Evolutionary conservation across 2,113 vertebrate genomes (phyloP).

Genomic region (Xyliphius kryptos): DNA sequence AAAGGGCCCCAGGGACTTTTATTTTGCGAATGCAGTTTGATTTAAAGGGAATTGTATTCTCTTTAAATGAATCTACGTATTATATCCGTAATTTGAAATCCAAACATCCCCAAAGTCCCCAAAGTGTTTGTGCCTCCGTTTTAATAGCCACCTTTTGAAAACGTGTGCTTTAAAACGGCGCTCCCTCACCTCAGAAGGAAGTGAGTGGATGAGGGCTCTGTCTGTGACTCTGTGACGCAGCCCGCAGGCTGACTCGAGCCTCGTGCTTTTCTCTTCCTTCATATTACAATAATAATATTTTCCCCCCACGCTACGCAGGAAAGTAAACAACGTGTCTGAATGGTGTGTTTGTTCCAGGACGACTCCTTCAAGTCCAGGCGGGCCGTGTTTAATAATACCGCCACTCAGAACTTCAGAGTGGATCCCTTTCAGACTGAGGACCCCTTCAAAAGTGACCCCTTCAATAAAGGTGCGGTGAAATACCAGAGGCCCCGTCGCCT

Average conservation of each 20-base stretch:
- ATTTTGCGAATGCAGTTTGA: no score
- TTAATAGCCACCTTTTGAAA: no score
- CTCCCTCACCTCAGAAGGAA: slow-evolving; percentile 19
- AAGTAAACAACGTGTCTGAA: slow-evolving; percentile 29
- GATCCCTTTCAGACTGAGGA: slow-evolving; percentile 92
- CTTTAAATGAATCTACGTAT: no score
- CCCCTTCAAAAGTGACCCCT: slow-evolving; percentile 84
- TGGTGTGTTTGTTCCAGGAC: slow-evolving; percentile 64
- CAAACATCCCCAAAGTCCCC: no score
- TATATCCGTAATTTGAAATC: no score
- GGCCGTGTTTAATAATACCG: slow-evolving; percentile 74
- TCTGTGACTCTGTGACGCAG: slow-evolving; percentile 25
- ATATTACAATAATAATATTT: slow-evolving; percentile 38
- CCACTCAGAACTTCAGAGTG: slow-evolving; percentile 63
- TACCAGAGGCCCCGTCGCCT: no score
- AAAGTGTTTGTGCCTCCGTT: no score
- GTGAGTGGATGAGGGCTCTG: slow-evolving; percentile 21
- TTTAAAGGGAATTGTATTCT: no score
- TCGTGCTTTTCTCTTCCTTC: slow-evolving; percentile 15
- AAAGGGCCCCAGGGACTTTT: no score
- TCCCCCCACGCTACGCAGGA: slow-evolving; percentile 1
- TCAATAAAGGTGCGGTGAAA: slow-evolving; percentile 70
- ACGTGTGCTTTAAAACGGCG: no score
- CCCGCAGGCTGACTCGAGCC: not conserved
- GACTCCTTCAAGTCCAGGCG: slow-evolving; percentile 82